These are phyloP conservation scores for Cnemophilus loriae DNA, from an alignment of 2,113 vertebrate genomes.

Conservation along the genomic window DNA sequence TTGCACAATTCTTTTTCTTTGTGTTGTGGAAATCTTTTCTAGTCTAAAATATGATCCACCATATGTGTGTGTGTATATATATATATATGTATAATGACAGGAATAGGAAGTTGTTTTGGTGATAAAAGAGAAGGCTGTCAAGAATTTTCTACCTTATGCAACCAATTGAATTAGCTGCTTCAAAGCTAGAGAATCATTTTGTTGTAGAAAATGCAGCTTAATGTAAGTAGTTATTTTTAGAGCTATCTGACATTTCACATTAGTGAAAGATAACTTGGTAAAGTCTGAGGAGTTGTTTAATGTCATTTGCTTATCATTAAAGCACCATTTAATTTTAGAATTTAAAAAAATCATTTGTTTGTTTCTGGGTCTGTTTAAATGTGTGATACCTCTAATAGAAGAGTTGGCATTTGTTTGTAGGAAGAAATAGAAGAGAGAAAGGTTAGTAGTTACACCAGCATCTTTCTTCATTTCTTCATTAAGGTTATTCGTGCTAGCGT, in stretches of 20 bases:
- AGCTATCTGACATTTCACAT: neutral
- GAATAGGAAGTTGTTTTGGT: neutral
- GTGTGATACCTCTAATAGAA: neutral
- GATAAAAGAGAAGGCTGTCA: neutral
- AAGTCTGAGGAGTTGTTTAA: neutral
- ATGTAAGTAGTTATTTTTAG: neutral
- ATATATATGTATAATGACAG: neutral
- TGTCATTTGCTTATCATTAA: neutral
- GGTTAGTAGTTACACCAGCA: neutral
- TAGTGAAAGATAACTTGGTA: neutral
- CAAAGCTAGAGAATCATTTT: neutral
- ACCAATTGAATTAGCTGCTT: neutral
- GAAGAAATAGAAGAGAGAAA: neutral
- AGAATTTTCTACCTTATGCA: neutral
- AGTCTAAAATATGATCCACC: neutral
- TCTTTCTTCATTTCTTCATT: neutral
- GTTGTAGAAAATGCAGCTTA: neutral
- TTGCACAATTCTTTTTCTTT: neutral
- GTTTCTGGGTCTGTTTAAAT: neutral
- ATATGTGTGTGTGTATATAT: neutral
- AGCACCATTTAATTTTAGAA: neutral
- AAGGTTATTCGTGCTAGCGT: neutral
- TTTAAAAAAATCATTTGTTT: neutral
- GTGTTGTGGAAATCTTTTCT: neutral
- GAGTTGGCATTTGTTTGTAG: neutral